Evolutionary conservation across 1,140 invertebrate species (phyloP), one percentile per base, ranked within the genome.

Genomic region (Brachionus rubens): DNA sequence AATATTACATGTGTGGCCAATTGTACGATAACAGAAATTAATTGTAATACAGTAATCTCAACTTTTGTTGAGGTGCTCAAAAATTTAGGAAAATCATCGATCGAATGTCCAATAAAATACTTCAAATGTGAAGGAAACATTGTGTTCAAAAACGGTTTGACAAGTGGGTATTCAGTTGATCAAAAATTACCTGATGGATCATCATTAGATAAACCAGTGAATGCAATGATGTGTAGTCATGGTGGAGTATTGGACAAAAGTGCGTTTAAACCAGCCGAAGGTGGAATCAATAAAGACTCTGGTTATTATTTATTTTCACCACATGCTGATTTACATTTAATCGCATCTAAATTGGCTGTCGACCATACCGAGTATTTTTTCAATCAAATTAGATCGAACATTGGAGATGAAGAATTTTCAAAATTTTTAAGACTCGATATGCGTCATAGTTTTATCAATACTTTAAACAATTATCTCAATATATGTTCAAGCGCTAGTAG

Each of bases 271-370:
- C 28, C 30, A 14, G 30, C 72, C 14, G 24, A 7, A 24, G 72
- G 72, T 30, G 72, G 72, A 19, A 75, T 75, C 4, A 75, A 75
- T 33, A 75, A 75, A 19, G 72, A 75, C 19, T 43, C 50, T 14
- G 48, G 47, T 14, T 36, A 54, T 30, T 36, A 54, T 19, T 10
- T 75, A 43, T 75, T 48, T 54, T 75, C 72, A 2, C 72, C 72
- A 1, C 36, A 30, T 41, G 41, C 41, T 62, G n/a, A 75, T 46
- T 46, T 75, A n/a, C 72, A 75, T 14, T 19, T 43, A 10, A 0
- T 30, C 9, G 72, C 72, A 14, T 50, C 72, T 3, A 24, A 62
- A 46, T 47, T 59, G n/a, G 72, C 72, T 7, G 59, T 62, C 47
- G 24, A 56, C 43, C 46, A 48, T 36, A 76, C 72, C 4, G 72